These are phyloP conservation scores for Samia ricini DNA, from an alignment of 1,140 invertebrate species.

Conservation along the genomic window DNA sequence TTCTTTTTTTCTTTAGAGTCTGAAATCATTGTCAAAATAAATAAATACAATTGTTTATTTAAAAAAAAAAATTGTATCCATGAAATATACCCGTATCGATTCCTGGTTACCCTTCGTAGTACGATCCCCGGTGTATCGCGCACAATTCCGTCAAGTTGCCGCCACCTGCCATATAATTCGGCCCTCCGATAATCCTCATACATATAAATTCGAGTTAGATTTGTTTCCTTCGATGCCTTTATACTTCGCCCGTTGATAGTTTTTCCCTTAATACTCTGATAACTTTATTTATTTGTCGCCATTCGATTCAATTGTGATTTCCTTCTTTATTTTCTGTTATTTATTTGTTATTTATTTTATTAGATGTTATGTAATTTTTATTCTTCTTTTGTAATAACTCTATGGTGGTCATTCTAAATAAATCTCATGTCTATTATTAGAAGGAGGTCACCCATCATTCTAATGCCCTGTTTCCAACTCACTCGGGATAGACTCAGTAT, in stretches of 20 bases:
- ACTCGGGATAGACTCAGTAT: too few relatives aligned
- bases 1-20: too few relatives aligned
- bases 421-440: too few relatives aligned
- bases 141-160: conserved; percentile 28
- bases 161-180: conserved; percentile 39
- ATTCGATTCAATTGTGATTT: background rate
- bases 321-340: background rate
- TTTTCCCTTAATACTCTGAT: conserved; percentile 4
- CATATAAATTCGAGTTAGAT: conserved; percentile 29
- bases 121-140: conserved; percentile 25
- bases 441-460: too few relatives aligned
- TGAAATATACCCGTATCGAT: background rate
- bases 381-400: too few relatives aligned
- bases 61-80: too few relatives aligned
- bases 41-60: too few relatives aligned
- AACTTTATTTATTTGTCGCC: conserved; percentile 1
- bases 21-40: too few relatives aligned
- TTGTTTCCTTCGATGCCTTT: conserved; percentile 6
- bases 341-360: background rate
- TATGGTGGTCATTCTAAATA: too few relatives aligned
- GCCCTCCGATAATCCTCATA: conserved; percentile 28
- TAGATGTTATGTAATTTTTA: background rate
- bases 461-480: too few relatives aligned
- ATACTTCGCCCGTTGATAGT: background rate
- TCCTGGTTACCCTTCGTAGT: background rate